These are phyloP conservation scores for Trissolcus brochymenae DNA, from an alignment of 2,888 invertebrate species.

Conservation along the genomic window DNA sequence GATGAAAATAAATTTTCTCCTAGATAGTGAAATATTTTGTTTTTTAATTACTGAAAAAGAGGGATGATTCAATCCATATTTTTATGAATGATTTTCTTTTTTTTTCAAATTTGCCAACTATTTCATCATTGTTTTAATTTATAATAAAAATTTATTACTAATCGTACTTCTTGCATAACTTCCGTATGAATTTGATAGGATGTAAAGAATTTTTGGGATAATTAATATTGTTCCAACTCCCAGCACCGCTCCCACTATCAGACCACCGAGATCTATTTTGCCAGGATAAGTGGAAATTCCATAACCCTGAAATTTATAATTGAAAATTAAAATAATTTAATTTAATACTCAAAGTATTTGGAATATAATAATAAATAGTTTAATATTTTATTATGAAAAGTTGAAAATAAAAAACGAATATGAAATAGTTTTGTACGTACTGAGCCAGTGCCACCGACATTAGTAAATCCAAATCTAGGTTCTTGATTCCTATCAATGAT, in stretches of 20 bases:
- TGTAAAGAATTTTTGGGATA: constrained; percentile 86
- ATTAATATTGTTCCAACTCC: constrained; percentile 89
- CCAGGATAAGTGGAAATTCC: constrained; percentile 83
- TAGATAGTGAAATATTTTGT: too few relatives aligned
- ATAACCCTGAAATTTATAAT: constrained; percentile 63
- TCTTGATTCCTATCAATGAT: constrained; percentile 70
- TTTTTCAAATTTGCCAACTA: too few relatives aligned
- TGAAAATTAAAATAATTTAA: not conserved
- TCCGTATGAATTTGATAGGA: constrained; percentile 83
- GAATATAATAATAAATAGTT: not conserved
- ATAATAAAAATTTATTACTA: not conserved
- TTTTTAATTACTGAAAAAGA: too few relatives aligned
- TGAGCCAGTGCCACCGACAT: constrained; percentile 70
- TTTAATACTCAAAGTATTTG: not conserved
- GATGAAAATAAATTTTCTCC: too few relatives aligned
- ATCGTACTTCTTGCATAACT: constrained; percentile 84
- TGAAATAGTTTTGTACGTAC: constrained; percentile 59
- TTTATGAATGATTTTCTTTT: too few relatives aligned
- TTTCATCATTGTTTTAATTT: too few relatives aligned
- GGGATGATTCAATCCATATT: too few relatives aligned
- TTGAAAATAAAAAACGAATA: constrained; percentile 17
- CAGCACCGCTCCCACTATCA: constrained; percentile 87
- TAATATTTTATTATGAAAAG: not conserved
- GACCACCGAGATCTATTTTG: constrained; percentile 89
- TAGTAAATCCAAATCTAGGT: constrained; percentile 75